Percentiles rank a stretch among this genome's conserved stretches.
These are phyloP conservation scores for Lynx canadensis DNA, from an alignment of 2,113 vertebrate genomes.

Conservation along the genomic window DNA sequence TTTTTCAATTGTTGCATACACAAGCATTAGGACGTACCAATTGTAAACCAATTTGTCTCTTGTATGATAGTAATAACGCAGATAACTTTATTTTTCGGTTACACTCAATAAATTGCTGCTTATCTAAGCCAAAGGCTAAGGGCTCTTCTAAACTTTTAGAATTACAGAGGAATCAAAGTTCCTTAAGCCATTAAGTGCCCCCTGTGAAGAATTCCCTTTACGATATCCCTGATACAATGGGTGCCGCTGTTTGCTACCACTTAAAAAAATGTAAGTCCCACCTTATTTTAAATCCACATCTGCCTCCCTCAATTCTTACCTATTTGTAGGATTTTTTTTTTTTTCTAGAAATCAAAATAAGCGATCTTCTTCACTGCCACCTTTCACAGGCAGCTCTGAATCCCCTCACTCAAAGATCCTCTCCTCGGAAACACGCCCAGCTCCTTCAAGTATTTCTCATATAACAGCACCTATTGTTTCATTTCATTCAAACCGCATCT, in stretches of 20 bases:
- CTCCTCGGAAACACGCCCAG: background rate
- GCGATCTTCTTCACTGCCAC: background rate
- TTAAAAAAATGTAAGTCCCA: background rate
- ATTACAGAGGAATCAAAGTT: constrained; percentile 27
- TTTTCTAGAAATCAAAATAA: background rate
- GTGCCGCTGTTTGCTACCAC: background rate
- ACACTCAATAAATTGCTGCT: constrained; percentile 38
- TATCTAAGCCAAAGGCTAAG: background rate
- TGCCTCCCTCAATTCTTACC: background rate
- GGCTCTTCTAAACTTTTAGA: constrained; percentile 35
- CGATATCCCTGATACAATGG: background rate
- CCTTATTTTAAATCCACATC: background rate
- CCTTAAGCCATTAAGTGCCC: background rate
- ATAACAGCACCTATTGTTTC: background rate
- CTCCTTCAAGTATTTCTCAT: background rate
- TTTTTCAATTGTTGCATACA: constrained; percentile 3
- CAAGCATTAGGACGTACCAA: background rate
- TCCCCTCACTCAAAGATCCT: background rate
- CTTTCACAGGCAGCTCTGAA: background rate
- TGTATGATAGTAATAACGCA: background rate
- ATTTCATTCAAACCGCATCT: background rate
- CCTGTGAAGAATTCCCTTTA: constrained; percentile 6
- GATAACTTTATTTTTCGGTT: constrained; percentile 43
- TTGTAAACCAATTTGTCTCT: constrained; percentile 34
- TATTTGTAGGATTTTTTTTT: background rate